Conservation (phyloP, 2,888 invertebrate species). For the Dysmachus trigonus region DNA sequence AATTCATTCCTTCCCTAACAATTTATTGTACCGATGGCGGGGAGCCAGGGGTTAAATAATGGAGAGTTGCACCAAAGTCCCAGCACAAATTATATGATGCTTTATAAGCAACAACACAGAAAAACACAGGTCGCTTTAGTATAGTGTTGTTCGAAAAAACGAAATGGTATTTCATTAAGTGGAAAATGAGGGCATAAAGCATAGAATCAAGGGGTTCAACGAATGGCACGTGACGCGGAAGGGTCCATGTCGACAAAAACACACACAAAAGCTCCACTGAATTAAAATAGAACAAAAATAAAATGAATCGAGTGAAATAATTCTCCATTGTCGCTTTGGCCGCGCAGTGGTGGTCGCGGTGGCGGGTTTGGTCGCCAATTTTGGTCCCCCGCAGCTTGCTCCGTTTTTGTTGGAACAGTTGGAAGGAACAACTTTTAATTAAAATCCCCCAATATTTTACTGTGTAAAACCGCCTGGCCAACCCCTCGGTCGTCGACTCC, state of each 20-base stretch:
- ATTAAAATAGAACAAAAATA: conserved; percentile 43
- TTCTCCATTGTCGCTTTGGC: conserved; percentile 1
- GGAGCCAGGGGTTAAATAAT: neutral
- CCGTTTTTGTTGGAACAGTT: neutral
- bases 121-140: neutral
- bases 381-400: neutral
- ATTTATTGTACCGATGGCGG: neutral
- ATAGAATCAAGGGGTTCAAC: neutral
- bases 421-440: conserved; percentile 48
- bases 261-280: conserved; percentile 9
- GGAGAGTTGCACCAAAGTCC: neutral
- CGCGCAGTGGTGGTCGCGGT: neutral
- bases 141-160: neutral
- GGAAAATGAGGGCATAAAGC: conserved; percentile 12
- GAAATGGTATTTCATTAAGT: conserved; percentile 22
- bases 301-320: conserved; percentile 46
- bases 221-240: neutral
- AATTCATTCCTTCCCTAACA: neutral
- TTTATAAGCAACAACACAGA: neutral
- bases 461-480: neutral
- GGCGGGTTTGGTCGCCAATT: neutral
- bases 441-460: conserved; percentile 40
- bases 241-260: neutral
- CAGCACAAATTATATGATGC: neutral
- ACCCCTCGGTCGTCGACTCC: neutral